Evolutionary conservation across 2,113 vertebrate genomes (phyloP), one percentile per base, ranked within the genome.

Genomic region (Misgurnus anguillicaudatus): DNA sequence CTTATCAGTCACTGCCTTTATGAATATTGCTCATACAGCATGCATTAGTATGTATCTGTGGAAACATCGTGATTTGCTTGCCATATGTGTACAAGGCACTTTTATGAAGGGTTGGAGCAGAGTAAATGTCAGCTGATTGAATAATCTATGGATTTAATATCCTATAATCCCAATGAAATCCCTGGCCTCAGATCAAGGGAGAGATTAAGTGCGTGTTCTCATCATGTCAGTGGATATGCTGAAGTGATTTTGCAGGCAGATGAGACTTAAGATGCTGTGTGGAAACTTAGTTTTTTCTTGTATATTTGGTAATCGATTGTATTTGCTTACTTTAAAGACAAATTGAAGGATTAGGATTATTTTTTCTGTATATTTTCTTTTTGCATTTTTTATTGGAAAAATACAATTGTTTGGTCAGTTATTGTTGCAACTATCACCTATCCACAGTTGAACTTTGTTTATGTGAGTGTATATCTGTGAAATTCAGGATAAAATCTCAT

Each of bases 111-210:
- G n/a, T 41, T 45, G 39, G 53, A 39, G 63, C 83, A 84, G 80
- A 83, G 42, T 45, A 79, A 78, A 89, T 86, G 82, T 86, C 86
- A 91, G 91, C 88, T 90, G 89, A 91, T 92, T 91, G 88, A 89
- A 92, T 92, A 90, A 92, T 92, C 91, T 92, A 88, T 91, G 90
- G 89, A 88, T 92, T 92, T 91, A 92, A 91, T 93, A 91, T 91
- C 86, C 85, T 80, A 83, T 91, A 92, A 92, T 93, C 91, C 89
- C 21, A 16, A 45, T 39, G 42, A 90, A 92, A 92, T 88, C 88
- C 87, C 86, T 71, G 82, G 51, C 42, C 84, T 85, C 85, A 87
- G 83, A 79, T 86, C 87, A 83, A 83, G n/a, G 45, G 63, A 64
- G 82, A 88, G 87, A 89, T 89, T 90, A 88, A 85, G 78, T 71